Percentiles rank a stretch among this genome's conserved stretches.
phyloP scores from a whole-genome alignment of 2,888 invertebrate genomes.

The Microplitis manilae region DNA sequence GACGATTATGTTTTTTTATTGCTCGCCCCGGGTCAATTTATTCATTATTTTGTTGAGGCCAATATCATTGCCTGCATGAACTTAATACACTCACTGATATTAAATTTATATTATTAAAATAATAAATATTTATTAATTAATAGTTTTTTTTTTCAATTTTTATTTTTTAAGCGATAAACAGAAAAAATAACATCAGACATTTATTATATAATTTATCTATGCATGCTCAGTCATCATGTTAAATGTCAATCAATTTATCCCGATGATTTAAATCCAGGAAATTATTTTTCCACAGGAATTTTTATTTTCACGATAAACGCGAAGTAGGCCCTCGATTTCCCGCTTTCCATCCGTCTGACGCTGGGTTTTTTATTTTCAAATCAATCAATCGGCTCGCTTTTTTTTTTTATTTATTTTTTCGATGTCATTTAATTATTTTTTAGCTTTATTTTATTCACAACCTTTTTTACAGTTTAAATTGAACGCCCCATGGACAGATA shows the following conservation, averaged over 20 bases:
- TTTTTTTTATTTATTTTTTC: neutral
- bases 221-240: neutral
- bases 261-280: neutral
- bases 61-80: slow-evolving; percentile 60
- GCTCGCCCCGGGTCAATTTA: slow-evolving; percentile 64
- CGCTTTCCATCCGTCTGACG: neutral
- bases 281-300: neutral
- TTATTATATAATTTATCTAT: neutral
- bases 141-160: no score
- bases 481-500: neutral
- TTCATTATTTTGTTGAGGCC: slow-evolving; percentile 68
- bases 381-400: neutral
- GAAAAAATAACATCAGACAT: no score
- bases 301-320: neutral
- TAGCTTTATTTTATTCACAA: neutral
- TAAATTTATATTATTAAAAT: slow-evolving; percentile 3
- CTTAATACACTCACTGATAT: neutral
- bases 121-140: neutral
- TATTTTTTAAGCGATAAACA: no score
- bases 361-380: neutral
- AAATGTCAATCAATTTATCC: neutral
- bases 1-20: slow-evolving; percentile 67
- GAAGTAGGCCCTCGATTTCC: neutral
- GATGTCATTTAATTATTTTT: neutral
- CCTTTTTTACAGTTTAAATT: neutral